Evolutionary conservation across 2,888 invertebrate species (phyloP).

Genomic region (Melanotus villosus): DNA sequence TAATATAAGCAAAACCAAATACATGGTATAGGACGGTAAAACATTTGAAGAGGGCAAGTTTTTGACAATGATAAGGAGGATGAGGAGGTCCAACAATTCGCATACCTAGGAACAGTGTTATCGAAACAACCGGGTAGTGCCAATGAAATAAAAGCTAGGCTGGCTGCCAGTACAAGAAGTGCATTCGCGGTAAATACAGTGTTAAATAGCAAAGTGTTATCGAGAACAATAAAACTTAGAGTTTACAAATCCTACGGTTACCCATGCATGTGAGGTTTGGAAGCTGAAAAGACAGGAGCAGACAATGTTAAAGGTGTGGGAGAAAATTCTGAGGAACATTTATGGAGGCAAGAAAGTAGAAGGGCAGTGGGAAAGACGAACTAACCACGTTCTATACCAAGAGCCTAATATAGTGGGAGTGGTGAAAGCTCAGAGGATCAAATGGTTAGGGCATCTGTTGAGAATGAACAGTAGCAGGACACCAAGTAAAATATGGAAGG

Average conservation of each 20-base stretch:
- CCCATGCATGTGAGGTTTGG: not conserved
- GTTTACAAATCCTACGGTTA: not conserved
- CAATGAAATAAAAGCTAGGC: not conserved
- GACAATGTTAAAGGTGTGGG: not conserved
- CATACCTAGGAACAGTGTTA: not conserved
- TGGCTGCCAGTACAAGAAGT: not conserved
- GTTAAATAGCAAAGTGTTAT: not conserved
- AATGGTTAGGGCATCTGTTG: not conserved
- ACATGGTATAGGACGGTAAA: not conserved
- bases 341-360: not conserved
- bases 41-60: not conserved
- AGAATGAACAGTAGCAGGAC: too few species aligned
- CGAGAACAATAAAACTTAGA: not conserved
- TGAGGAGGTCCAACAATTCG: not conserved
- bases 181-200: not conserved
- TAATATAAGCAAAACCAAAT: too few species aligned
- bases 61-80: not conserved
- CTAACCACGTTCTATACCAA: not conserved
- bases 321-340: not conserved
- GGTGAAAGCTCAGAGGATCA: too few species aligned
- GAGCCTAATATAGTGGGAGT: too few species aligned
- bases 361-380: not conserved
- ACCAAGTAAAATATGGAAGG: too few species aligned
- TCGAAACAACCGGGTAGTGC: not conserved
- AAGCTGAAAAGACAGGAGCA: not conserved